phyloP scores from a whole-genome alignment of 2,113 vertebrate genomes.

The Seriola quinqueradiata region DNA sequence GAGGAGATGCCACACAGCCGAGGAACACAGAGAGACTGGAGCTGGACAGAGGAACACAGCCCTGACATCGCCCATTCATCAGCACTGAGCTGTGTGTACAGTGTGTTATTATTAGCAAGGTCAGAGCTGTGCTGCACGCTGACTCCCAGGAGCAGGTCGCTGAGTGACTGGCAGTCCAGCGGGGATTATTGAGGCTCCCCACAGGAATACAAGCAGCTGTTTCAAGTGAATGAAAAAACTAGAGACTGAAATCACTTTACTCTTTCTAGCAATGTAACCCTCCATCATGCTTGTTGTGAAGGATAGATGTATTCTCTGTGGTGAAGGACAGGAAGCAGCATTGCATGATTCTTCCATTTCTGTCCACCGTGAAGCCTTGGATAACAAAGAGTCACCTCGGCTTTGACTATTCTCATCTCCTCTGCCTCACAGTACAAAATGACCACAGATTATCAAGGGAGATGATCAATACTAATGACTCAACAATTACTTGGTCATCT shows the following conservation, averaged over 20 bases:
- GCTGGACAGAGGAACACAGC: slow-evolving; percentile 32
- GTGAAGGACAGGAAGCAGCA: slow-evolving; percentile 5
- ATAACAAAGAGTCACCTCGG: background rate
- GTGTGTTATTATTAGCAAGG: slow-evolving; percentile 49
- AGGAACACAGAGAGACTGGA: slow-evolving; percentile 40
- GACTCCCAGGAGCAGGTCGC: slow-evolving; percentile 22
- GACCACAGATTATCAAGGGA: slow-evolving; percentile 6
- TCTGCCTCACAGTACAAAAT: background rate
- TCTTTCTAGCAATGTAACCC: slow-evolving; percentile 8
- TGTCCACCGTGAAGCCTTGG: slow-evolving; percentile 4
- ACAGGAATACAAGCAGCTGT: slow-evolving; percentile 31
- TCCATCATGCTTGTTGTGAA: slow-evolving; percentile 23
- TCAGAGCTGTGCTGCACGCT: slow-evolving; percentile 17
- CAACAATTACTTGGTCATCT: background rate
- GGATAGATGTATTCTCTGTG: slow-evolving; percentile 5
- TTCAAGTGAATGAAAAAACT: slow-evolving; percentile 28
- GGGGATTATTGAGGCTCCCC: slow-evolving; percentile 33
- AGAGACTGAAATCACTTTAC: slow-evolving; percentile 20
- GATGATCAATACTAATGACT: slow-evolving; percentile 21
- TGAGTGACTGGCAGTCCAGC: slow-evolving; percentile 27
- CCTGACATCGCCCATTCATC: slow-evolving; percentile 37
- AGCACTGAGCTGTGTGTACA: background rate
- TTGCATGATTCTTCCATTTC: slow-evolving; percentile 46
- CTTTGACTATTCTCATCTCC: slow-evolving; percentile 28
- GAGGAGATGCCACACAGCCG: slow-evolving; percentile 52